Percentiles rank a stretch among this genome's conserved stretches.
Evolutionary conservation across 2,113 vertebrate species (phyloP).

Genomic region (Anser brachyrhynchus): DNA sequence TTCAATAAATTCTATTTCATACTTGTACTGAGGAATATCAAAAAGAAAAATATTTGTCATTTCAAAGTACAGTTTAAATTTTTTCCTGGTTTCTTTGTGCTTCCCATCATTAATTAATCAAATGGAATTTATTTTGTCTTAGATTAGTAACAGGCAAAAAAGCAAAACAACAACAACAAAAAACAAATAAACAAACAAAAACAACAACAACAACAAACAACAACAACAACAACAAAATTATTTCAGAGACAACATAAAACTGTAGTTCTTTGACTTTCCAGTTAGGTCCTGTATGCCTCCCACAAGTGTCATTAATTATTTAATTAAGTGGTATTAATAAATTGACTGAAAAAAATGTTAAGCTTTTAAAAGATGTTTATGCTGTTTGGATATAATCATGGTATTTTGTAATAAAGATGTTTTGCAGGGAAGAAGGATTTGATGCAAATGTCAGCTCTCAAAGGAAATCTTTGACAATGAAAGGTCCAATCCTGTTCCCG

Average conservation of each 20-base stretch:
- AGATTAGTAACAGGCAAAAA: constrained; percentile 4
- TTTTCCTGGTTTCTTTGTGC: constrained; percentile 23
- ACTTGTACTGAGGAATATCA: constrained; percentile 43
- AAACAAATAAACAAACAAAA: no score
- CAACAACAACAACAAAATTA: not conserved
- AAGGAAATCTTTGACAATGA: constrained; percentile 20
- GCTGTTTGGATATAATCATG: not conserved
- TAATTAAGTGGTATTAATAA: not conserved
- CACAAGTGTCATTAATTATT: not conserved
- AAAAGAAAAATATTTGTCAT: constrained; percentile 67
- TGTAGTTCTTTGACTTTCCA: not conserved
- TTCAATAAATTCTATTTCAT: constrained; percentile 71
- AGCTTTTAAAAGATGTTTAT: not conserved
- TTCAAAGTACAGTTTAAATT: constrained; percentile 58
- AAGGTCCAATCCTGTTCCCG: not conserved
- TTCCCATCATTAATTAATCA: constrained; percentile 54
- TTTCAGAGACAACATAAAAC: not conserved
- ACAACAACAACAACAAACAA: no score
- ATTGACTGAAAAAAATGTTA: not conserved
- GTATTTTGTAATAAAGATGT: not conserved
- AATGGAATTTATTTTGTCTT: constrained; percentile 7
- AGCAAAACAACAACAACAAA: no score
- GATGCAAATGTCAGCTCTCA: not conserved
- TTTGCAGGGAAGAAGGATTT: not conserved
- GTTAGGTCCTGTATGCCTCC: not conserved